Evolutionary conservation across 53 echinoderm and acorn worm genomes (phyloP), one percentile per base, ranked within the genome.

Genomic region (Paracentrotus lividus): DNA sequence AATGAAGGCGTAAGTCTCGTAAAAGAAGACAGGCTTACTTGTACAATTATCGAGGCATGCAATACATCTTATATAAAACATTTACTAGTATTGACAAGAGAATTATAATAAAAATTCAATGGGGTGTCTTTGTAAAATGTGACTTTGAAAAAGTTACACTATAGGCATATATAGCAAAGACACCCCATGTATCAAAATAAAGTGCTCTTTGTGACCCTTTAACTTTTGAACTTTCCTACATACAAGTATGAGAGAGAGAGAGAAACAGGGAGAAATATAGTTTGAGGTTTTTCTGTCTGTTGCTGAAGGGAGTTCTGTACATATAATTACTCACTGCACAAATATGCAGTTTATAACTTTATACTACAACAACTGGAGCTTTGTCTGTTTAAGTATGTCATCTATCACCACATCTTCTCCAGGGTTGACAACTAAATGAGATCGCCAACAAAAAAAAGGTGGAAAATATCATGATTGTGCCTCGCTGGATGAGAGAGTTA

Each of bases 251-350:
- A 57, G 57, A 57, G 16, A 23, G 24, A 2, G 44, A 42, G 72
- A 32, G 68, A n/a, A n/a, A n/a, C n/a, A n/a, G n/a, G n/a, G n/a
- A n/a, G n/a, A n/a, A 12, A n/a, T 68, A 78, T 47, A 78, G 26
- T 78, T 78, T n/a, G 81, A 78, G 81, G 47, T 81, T 81, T 47
- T 26, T 27, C 36, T 81, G 81, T 81, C 81, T 81, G 44, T 81
- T 47, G 81, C 49, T 47, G 81, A n/a, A 81, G 81, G 81, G 81
- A 81, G 45, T n/a, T n/a, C n/a, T n/a, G n/a, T 81, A 81, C 81
- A 44, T 47, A 81, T 81, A 81, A 81, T 81, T 81, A 81, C 81
- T 81, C 81, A 81, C 81, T 49, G 47, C 24, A 47, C n/a, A 81
- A 81, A 81, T 81, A 81, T 81, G 81, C 81, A 24, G 47, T 47